phyloP scores from a whole-genome alignment of 1,140 invertebrate genomes.

The Pseudomyrmex flavicornis region DNA sequence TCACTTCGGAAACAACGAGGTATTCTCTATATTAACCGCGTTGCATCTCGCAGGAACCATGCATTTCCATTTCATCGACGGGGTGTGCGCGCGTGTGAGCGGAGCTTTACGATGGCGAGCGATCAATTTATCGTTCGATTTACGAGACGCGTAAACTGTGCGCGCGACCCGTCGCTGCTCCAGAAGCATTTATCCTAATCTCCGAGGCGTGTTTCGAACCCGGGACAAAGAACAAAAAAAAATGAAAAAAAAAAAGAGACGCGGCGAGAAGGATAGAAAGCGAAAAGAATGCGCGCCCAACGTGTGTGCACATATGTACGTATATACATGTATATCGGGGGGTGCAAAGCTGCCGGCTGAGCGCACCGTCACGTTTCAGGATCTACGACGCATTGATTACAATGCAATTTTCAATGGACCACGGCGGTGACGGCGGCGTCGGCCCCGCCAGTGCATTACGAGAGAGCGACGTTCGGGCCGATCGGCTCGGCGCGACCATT shows the following conservation, averaged over 20 bases:
- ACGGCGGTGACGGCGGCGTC: background rate
- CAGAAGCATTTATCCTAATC: conserved; percentile 77
- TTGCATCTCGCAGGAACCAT: conserved; percentile 48
- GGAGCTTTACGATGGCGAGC: conserved; percentile 67
- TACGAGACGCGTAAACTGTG: conserved; percentile 71
- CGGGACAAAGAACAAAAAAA: conserved; percentile 68
- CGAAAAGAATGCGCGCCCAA: conserved; percentile 46
- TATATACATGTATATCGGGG: conserved; percentile 7
- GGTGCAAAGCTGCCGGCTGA: conserved; percentile 63
- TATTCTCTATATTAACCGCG: conserved; percentile 48
- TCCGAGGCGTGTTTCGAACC: conserved; percentile 74
- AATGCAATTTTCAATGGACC: conserved; percentile 63
- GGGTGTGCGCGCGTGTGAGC: conserved; percentile 21
- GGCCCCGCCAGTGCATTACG: conserved; percentile 31
- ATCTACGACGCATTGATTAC: conserved; percentile 62
- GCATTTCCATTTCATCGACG: conserved; percentile 61
- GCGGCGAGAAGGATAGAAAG: background rate
- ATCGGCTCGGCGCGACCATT: conserved; percentile 31
- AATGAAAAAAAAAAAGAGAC: background rate
- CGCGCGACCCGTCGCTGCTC: conserved; percentile 44
- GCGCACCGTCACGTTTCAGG: conserved; percentile 65
- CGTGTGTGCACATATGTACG: background rate
- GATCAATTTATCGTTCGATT: conserved; percentile 81
- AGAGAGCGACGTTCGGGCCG: background rate
- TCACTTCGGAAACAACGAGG: background rate